Evolutionary conservation across 2,797 vertebrate genomes (phyloP).

Genomic region (Lacerta viridis): DNA sequence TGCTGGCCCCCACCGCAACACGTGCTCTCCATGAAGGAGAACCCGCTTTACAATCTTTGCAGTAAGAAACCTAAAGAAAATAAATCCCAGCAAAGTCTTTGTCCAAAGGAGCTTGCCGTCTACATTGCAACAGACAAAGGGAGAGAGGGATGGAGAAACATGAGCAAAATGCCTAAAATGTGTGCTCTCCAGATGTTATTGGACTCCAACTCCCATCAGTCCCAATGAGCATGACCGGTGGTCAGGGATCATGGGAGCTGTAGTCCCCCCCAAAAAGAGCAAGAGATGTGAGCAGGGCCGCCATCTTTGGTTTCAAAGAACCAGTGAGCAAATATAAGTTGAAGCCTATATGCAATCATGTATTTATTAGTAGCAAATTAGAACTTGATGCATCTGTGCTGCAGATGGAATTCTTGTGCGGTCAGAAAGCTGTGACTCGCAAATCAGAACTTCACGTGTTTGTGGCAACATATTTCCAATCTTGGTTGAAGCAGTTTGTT

Average conservation of each 20-base stretch:
- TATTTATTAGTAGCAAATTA: slow-evolving; percentile 8
- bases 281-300: too few species aligned
- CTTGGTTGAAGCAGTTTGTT: neutral
- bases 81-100: neutral
- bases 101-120: too few species aligned
- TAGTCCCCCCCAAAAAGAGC: neutral
- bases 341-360: neutral
- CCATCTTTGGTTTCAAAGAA: neutral
- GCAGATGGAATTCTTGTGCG: neutral
- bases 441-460: neutral
- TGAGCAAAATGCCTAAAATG: too few species aligned
- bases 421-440: neutral
- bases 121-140: neutral
- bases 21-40: too few species aligned
- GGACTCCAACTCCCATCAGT: too few species aligned
- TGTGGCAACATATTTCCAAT: neutral
- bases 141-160: too few species aligned
- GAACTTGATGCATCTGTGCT: neutral
- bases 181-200: neutral
- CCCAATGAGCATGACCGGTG: too few species aligned
- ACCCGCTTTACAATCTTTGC: too few species aligned
- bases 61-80: neutral
- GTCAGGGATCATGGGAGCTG: neutral
- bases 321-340: neutral
- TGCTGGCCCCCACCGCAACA: too few species aligned